A percentile compares a stretch with the other conserved stretches of the same genome.
phyloP scores from a whole-genome alignment of 2,888 invertebrate genomes.

The Ommatoiulus sabulosus region DNA sequence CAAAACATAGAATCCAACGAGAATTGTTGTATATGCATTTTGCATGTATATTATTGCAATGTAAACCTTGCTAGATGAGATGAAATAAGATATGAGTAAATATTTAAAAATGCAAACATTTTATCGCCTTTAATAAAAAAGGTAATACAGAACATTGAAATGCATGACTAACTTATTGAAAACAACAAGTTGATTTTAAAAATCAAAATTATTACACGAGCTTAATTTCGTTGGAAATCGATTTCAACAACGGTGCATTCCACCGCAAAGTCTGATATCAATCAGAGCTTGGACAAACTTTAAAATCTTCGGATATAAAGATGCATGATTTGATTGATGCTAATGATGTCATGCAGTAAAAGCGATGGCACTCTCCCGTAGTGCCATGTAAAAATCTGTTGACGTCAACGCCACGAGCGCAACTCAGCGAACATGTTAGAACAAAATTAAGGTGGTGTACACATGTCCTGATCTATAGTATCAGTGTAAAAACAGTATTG shows the following conservation, averaged over 20 bases:
- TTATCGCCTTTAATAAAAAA: slow-evolving; percentile 30
- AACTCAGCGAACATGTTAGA: neutral
- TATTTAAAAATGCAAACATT: slow-evolving; percentile 15
- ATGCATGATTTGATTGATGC: no score
- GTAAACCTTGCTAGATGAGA: no score
- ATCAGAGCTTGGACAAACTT: no score
- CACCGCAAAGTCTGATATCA: neutral
- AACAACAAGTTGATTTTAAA: neutral
- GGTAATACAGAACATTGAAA: slow-evolving; percentile 26
- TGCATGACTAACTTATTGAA: neutral
- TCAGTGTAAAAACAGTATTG: no score
- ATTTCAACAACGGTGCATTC: neutral
- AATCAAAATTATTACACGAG: neutral
- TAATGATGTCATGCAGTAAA: neutral
- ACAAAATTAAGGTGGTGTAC: neutral
- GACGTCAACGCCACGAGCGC: neutral
- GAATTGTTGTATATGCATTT: neutral
- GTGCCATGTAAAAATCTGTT: neutral
- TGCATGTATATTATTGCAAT: neutral
- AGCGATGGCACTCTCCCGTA: slow-evolving; percentile 31
- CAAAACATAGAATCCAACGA: neutral
- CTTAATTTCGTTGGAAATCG: neutral
- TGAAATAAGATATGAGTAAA: neutral
- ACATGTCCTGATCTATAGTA: neutral
- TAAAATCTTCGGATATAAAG: no score